These are phyloP conservation scores for Dicrurus megarhynchus DNA, from an alignment of 2,113 vertebrate genomes.

Conservation along the genomic window DNA sequence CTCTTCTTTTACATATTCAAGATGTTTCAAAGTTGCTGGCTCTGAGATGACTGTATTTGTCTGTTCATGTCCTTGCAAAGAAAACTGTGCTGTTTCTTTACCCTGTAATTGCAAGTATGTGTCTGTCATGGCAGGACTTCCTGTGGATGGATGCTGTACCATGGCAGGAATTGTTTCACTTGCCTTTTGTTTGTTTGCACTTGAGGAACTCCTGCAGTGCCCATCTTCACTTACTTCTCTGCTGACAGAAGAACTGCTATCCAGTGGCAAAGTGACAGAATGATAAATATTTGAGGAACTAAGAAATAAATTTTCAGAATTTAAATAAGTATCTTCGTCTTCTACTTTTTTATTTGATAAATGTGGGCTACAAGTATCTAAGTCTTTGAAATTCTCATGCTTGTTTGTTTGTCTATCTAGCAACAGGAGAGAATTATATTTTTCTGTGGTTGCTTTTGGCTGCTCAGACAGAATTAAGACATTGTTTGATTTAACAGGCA, in stretches of 20 bases:
- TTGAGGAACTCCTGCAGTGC: neutral
- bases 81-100: neutral
- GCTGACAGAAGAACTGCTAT: neutral
- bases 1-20: slow-evolving; percentile 27
- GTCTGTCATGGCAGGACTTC: neutral
- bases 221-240: neutral
- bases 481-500: neutral
- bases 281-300: neutral
- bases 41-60: neutral
- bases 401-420: neutral
- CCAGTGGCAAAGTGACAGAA: neutral
- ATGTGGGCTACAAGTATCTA: neutral
- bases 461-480: neutral
- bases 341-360: neutral
- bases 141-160: neutral
- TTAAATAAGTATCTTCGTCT: neutral
- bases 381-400: neutral
- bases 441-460: neutral
- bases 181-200: neutral
- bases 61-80: neutral
- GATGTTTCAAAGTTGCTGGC: neutral
- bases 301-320: neutral
- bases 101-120: neutral
- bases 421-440: neutral
- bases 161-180: neutral